Percentiles rank a stretch among this genome's conserved stretches.
These are phyloP conservation scores for Apteryx mantelli DNA, from an alignment of 2,113 vertebrate genomes.

Conservation along the genomic window DNA sequence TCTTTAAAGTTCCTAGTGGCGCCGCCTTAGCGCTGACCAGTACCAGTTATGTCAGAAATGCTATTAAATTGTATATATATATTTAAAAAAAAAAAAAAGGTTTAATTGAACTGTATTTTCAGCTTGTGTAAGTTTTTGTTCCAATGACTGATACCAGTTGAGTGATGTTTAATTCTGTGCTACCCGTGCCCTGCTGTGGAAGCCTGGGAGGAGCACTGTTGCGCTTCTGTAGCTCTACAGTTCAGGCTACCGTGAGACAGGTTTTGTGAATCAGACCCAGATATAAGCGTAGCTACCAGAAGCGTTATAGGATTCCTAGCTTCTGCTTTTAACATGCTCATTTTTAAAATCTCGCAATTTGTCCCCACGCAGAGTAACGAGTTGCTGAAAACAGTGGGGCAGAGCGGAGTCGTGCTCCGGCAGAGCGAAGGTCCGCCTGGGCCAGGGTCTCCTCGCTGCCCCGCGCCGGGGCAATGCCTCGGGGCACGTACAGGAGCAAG, in stretches of 20 bases:
- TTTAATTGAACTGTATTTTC: not conserved
- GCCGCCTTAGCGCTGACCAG: not conserved
- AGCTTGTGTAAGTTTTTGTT: not conserved
- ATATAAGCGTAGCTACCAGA: not conserved
- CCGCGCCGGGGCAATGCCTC: fast-evolving
- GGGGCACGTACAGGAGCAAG: fast-evolving
- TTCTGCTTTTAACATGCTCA: not conserved
- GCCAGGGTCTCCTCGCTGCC: fast-evolving
- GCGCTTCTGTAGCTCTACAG: fast-evolving
- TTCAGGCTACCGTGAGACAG: not conserved
- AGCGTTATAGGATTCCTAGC: not conserved
- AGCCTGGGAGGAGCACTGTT: not conserved
- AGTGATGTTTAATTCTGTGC: not conserved
- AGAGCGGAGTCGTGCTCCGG: fast-evolving
- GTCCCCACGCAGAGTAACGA: fast-evolving
- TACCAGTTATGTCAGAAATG: not conserved
- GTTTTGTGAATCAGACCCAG: not conserved
- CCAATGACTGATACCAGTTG: fast-evolving
- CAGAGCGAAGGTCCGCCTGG: fast-evolving
- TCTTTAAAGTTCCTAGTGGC: not conserved
- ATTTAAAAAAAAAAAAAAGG: not conserved
- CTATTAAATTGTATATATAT: not conserved
- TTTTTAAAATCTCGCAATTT: fast-evolving
- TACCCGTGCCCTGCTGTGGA: fast-evolving
- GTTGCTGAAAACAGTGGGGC: not conserved